Evolutionary conservation across 2,888 invertebrate species (phyloP).

Genomic region (Opisthograptis luteolata): DNA sequence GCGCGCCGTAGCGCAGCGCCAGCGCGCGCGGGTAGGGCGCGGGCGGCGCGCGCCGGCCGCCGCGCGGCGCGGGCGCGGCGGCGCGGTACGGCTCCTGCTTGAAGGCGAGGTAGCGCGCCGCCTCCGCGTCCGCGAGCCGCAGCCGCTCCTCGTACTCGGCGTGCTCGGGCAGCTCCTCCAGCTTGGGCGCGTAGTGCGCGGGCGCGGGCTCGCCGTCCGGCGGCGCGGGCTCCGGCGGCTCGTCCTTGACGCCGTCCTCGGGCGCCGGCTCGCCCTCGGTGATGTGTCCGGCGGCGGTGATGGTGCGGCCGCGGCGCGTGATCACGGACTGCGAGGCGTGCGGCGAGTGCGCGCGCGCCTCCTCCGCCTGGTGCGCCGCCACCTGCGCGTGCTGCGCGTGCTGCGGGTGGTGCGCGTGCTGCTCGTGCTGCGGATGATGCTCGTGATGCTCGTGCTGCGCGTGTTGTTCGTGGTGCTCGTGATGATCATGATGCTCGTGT

Average conservation of each 20-base stretch:
- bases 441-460: constrained; percentile 23
- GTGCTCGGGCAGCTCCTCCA: constrained; percentile 51
- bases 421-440: constrained; percentile 2
- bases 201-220: constrained; percentile 30
- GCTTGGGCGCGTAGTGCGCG: constrained; percentile 56
- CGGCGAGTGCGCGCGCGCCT: constrained; percentile 44
- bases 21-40: constrained; percentile 56
- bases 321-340: constrained; percentile 79
- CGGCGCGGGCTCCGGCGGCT: constrained; percentile 60
- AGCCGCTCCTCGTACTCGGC: constrained; percentile 69
- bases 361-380: constrained; percentile 22
- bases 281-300: constrained; percentile 86
- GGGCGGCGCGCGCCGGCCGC: constrained; percentile 25
- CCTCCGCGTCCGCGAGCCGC: constrained; percentile 65
- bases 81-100: constrained; percentile 71
- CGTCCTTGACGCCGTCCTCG: constrained; percentile 72
- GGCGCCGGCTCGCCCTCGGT: constrained; percentile 59
- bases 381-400: constrained; percentile 17
- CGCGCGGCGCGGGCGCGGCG: constrained; percentile 28
- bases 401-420: constrained; percentile 9
- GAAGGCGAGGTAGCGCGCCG: constrained; percentile 72
- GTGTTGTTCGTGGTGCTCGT: constrained; percentile 34
- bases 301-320: constrained; percentile 84
- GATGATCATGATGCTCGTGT: constrained; percentile 5
- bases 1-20: constrained; percentile 65